Conservation (phyloP, 2,888 invertebrate species). For the Cabera pusaria region DNA sequence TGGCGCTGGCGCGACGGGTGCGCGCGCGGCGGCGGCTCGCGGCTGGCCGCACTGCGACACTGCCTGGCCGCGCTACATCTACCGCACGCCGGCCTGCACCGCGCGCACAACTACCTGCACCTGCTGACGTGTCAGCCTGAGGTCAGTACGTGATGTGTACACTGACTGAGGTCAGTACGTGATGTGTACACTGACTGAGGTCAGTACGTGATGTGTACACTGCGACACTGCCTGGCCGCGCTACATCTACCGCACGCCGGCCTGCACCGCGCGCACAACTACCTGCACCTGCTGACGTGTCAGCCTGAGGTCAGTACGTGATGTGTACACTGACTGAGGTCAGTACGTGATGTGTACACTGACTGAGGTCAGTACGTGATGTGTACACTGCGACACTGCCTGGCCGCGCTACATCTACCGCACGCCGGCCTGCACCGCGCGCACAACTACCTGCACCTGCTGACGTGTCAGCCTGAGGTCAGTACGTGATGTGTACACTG, state of each 20-base stretch:
- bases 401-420: constrained; percentile 68
- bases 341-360: too few relatives aligned
- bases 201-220: too few relatives aligned
- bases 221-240: constrained; percentile 72
- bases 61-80: constrained; percentile 69
- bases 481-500: too few relatives aligned
- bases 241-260: constrained; percentile 66
- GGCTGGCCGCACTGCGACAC: constrained; percentile 65
- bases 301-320: constrained; percentile 94
- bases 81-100: constrained; percentile 86
- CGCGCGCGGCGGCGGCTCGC: constrained; percentile 33
- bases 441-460: constrained; percentile 93
- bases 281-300: constrained; percentile 93
- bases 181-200: too few relatives aligned
- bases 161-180: too few relatives aligned
- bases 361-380: too few relatives aligned
- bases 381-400: constrained; percentile 70
- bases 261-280: constrained; percentile 94
- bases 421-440: constrained; percentile 90
- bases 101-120: constrained; percentile 94
- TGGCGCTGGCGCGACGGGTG: constrained; percentile 60
- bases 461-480: constrained; percentile 93
- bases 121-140: constrained; percentile 92
- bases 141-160: too few relatives aligned
- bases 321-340: too few relatives aligned